Evolutionary conservation across 2,888 invertebrate genomes (phyloP), one percentile per base, ranked within the genome.

Genomic region (Chrysina gloriosa): DNA sequence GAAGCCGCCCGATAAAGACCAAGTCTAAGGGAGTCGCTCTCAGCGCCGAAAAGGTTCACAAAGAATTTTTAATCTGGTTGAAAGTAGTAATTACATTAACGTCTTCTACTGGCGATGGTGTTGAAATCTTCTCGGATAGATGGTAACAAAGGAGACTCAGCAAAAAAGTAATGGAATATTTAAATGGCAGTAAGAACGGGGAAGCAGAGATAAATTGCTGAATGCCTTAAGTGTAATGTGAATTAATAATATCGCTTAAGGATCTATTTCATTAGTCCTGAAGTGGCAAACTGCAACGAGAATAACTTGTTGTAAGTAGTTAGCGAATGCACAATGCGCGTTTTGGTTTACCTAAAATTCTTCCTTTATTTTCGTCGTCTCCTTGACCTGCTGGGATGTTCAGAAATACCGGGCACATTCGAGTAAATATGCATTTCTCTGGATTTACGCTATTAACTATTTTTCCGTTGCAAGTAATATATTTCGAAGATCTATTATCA

Each of bases 61-160:
- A 47, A 34, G 66, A 67, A 67, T 67, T 67, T 67, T 67, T 67
- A 67, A 67, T 67, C 66, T 36, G 61, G 48, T 47, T 58, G 66
- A 67, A 61, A 67, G 66, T 67, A 67, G 66, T 67, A 67, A 67
- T 67, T 58, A 67, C 66, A 67, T 67, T 67, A 67, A 48, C 66
- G 66, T 61, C 66, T 65, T 67, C 42, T 42, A 42, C 39, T 61
- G 25, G 9, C 23, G 42, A 61, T 61, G 42, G 42, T 25, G n/a
- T 45, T 42, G 58, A 61, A n/a, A 42, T 45, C 27, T 29, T 42
- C 11, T 42, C 58, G 27, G 29, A 61, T 61, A 61, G 42, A 61
- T 61, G 27, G 58, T 27, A n/a, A 45, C 42, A 25, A 42, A 61
- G 58, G n/a, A 27, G 45, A 42, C 52, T 52, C 34, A 31, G 31